Evolutionary conservation across 2,797 vertebrate species (phyloP), one percentile per base, ranked within the genome.

Genomic region (Todus mexicanus): DNA sequence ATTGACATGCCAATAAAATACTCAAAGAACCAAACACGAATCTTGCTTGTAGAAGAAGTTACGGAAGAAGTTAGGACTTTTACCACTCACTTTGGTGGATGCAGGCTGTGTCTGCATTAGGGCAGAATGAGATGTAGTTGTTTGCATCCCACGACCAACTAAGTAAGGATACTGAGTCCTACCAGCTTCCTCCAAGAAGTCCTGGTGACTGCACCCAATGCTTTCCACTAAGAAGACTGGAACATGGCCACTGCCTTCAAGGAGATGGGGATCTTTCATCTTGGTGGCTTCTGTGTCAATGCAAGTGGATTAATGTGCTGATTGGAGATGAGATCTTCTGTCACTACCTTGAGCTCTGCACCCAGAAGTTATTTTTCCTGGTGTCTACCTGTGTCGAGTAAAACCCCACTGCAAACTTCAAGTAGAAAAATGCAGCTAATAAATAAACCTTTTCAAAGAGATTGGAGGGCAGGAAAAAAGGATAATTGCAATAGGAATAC

Each of bases 241-340:
- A 71, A 23, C 22, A 15, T 2, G 17, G 61, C 26, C 38, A 26
- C 25, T 47, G 31, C 35, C 54, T 43, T 71, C 73, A 60, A 9
- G 11, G 47, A 78, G 72, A n/a, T 7, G 29, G 3, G 13, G 12
- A 20, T 15, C 22, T 65, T 57, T 72, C 11, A 8, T 23, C 20
- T 72, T 0, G 0, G 35, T 0, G 0, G 25, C 51, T 80, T 72
- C 87, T 61, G 25, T 27, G 42, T 27, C 0, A 0, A 38, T 70
- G 33, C 53, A 53, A 37, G 33, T 13, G 56, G 37, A 59, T 80
- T 71, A 29, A 2, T 0, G 0, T 11, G 31, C 38, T 79, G 35
- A 37, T n/a, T 11, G 7, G 15, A 61, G 21, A 57, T 47, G 68
- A 73, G 65, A 74, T 53, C 60, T 72, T 80, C 48, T 91, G 51